These are phyloP conservation scores for Dromiciops gliroides DNA, from an alignment of 2,113 vertebrate genomes.

Conservation along the genomic window DNA sequence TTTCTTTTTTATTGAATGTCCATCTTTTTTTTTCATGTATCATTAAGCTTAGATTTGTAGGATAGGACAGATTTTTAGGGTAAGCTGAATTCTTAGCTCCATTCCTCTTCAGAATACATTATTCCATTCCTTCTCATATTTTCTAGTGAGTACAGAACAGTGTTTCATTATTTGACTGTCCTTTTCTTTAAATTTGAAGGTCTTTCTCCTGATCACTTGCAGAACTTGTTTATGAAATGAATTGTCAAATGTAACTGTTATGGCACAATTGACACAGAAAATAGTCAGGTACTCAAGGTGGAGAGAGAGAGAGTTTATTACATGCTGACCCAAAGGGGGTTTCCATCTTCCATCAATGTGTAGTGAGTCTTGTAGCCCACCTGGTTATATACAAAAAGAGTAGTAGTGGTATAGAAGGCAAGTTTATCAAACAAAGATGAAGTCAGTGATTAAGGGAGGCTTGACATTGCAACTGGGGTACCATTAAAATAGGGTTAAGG, in stretches of 20 bases:
- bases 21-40: not conserved
- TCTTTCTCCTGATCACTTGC: not conserved
- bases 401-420: no score
- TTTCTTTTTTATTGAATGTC: not conserved
- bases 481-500: no score
- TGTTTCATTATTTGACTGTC: not conserved
- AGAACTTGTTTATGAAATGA: not conserved
- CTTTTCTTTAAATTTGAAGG: not conserved
- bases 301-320: no score
- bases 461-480: no score
- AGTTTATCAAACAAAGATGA: no score
- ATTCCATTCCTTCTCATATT: not conserved
- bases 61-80: not conserved
- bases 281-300: no score
- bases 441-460: no score
- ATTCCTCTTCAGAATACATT: not conserved
- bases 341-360: no score
- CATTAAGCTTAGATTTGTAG: not conserved
- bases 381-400: no score
- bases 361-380: no score
- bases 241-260: not conserved
- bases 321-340: no score
- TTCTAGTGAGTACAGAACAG: not conserved
- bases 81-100: not conserved
- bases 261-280: no score